A percentile compares a stretch with the other conserved stretches of the same genome.
Evolutionary conservation across 2,888 invertebrate species (phyloP).

Genomic region (Yponomeuta malinellus): DNA sequence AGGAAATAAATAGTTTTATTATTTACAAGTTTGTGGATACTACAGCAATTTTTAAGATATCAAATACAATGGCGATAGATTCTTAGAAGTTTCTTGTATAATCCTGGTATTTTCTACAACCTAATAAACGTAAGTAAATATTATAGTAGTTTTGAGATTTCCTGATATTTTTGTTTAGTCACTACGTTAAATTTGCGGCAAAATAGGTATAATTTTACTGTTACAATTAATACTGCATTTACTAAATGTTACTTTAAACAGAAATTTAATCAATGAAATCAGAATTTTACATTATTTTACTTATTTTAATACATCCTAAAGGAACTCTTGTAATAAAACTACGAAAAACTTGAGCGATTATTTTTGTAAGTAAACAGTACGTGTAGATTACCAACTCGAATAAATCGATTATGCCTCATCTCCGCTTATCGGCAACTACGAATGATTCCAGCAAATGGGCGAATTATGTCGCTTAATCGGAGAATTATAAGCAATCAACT

Average conservation of each 20-base stretch:
- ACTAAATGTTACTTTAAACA: not conserved
- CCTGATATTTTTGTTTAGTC: not conserved
- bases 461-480: constrained; percentile 54
- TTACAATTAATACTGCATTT: too few species aligned
- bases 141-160: not conserved
- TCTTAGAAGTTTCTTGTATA: too few species aligned
- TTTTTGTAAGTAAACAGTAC: constrained; percentile 21
- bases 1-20: constrained; percentile 46
- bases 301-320: constrained; percentile 42
- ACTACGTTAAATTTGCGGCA: too few species aligned
- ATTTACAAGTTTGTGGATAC: constrained; percentile 30
- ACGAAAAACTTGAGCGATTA: constrained; percentile 45
- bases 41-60: too few species aligned
- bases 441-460: constrained; percentile 29
- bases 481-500: constrained; percentile 46
- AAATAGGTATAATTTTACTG: too few species aligned
- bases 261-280: not conserved
- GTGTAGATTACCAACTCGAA: constrained; percentile 18
- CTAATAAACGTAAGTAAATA: too few species aligned
- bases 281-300: not conserved
- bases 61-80: too few species aligned
- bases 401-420: not conserved
- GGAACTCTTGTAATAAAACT: constrained; percentile 61
- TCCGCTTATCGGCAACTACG: not conserved
- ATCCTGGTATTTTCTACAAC: too few species aligned